Percentiles rank a stretch among this genome's conserved stretches.
Evolutionary conservation across 1,140 invertebrate genomes (phyloP).

Genomic region (Aphis gossypii): DNA sequence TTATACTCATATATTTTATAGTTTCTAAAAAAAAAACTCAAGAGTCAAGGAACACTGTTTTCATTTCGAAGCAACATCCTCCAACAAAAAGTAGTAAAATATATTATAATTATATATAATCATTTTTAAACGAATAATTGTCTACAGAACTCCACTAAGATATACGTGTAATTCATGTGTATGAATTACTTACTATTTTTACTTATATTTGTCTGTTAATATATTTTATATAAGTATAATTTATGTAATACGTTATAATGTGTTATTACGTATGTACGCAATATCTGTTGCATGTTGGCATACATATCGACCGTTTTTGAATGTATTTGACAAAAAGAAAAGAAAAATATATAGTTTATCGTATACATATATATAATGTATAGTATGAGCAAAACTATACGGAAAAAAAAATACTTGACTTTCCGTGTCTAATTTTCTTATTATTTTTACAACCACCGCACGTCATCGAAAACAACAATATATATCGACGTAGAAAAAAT

Average conservation of each 20-base stretch:
- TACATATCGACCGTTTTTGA: not conserved
- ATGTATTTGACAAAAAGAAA: slow-evolving; percentile 18
- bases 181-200: not conserved
- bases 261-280: not conserved
- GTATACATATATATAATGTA: not conserved
- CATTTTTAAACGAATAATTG: not conserved
- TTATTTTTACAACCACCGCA: slow-evolving; percentile 38
- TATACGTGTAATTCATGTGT: not conserved
- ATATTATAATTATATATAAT: not conserved
- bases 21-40: not conserved
- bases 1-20: not conserved
- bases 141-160: not conserved
- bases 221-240: not conserved
- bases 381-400: not conserved
- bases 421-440: slow-evolving; percentile 53
- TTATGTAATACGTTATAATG: not conserved
- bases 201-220: not conserved
- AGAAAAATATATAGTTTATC: not conserved
- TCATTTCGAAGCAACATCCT: not conserved
- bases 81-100: not conserved
- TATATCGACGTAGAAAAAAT: not conserved
- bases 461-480: slow-evolving; percentile 25
- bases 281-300: not conserved
- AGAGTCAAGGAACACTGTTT: not conserved
- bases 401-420: slow-evolving; percentile 5